Base-by-base conservation (phyloP, 2,888 invertebrate species). In the Tetragnatha montana region DNA sequence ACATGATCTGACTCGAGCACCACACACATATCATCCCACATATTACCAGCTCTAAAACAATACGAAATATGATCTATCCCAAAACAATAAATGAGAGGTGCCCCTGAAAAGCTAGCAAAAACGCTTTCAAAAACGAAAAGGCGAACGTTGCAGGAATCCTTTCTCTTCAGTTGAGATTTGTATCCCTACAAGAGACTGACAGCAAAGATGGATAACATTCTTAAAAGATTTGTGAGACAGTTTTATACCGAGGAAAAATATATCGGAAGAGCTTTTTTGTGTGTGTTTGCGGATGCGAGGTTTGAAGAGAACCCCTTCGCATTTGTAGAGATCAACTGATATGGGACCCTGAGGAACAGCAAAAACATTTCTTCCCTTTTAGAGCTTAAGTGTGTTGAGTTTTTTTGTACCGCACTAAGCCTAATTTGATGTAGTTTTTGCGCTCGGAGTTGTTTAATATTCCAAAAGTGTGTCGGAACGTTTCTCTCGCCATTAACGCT, bases 121-220 rank as follows among this genome's bases (percentile, higher is more conserved):
- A 22, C 21, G 22, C 50, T 73, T 73, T 21, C 22, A 49, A 8
- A 73, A 35, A 73, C 10, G 10, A 60, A 60, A 60, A 6, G 22
- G 47, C 50, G 47, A 49, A 19, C 1, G 60, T 22, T 21, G 79
- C 21, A 17, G 14, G 68, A 78, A 78, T 68, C 69, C 35, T 49
- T 80, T 49, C 21, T 60, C 69, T 79, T 47, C 87, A 21, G 19
- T n/a, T 47, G 70, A 81, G 87, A 87, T 87, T 87, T 87, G 87
- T 81, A 79, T 68, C 75, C 69, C 68, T 47, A 12, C 49, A 50
- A 81, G 75, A 81, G 73, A 81, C 87, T 87, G 87, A 87, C 87
- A 87, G 68, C 70, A n/a, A 76, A 87, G 87, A 87, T 87, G 87
- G 87, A 87, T 87, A 81, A 87, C 87, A 87, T 81, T 81, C 87